Evolutionary conservation across 2,113 vertebrate genomes (phyloP).

Genomic region (Todiramphus chloris): DNA sequence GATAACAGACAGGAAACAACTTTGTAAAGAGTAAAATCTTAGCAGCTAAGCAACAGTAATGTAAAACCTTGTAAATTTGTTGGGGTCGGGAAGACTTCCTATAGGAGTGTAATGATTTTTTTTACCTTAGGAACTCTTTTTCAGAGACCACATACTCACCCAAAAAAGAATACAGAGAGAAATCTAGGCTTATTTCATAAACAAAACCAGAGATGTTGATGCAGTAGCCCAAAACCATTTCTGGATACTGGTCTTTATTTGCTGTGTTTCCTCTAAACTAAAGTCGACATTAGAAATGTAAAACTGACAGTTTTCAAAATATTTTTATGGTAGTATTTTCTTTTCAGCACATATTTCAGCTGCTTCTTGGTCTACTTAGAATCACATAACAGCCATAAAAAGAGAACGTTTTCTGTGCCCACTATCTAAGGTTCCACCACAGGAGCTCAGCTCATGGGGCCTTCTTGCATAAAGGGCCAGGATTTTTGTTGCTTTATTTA

Average conservation of each 20-base stretch:
- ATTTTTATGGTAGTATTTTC: neutral
- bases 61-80: neutral
- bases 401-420: neutral
- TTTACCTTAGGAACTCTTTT: neutral
- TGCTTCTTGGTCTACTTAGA: neutral
- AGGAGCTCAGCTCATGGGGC: neutral
- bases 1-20: neutral
- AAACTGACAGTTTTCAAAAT: neutral
- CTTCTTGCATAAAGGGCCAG: neutral
- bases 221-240: neutral
- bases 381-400: neutral
- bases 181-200: neutral
- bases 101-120: neutral
- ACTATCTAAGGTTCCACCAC: neutral
- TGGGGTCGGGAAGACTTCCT: accelerated
- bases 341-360: neutral
- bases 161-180: neutral
- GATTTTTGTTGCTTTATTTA: constrained; percentile 63
- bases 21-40: neutral
- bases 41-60: neutral
- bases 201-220: neutral
- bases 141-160: neutral
- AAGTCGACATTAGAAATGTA: neutral
- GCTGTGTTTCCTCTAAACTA: too few species aligned
- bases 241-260: neutral